phyloP scores from a whole-genome alignment of 53 echinoderm and acorn worm species.

The Echinometra lucunter region DNA sequence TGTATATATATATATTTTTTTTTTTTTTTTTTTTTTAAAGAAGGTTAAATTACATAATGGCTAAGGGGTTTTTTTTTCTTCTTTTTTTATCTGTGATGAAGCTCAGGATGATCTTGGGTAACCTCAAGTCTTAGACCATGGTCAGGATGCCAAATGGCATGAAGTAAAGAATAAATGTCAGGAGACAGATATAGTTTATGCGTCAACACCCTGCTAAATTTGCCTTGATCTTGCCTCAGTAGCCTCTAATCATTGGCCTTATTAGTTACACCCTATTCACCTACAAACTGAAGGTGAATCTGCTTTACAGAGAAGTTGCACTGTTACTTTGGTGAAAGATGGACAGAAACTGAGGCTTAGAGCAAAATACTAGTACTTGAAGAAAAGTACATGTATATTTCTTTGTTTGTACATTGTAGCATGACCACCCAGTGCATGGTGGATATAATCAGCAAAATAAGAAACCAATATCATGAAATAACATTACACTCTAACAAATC shows the following conservation, averaged over 20 bases:
- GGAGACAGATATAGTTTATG: constrained; percentile 23
- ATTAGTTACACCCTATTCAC: not conserved
- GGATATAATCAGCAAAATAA: not conserved
- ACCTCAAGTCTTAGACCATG: not conserved
- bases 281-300: not conserved
- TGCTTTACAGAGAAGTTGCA: not conserved
- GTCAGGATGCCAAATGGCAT: constrained; percentile 9
- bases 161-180: constrained; percentile 24
- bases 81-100: no score
- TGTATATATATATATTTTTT: no score
- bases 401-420: not conserved
- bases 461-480: not conserved
- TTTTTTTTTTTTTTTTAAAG: no score
- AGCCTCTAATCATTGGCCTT: not conserved
- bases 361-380: not conserved
- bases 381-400: not conserved
- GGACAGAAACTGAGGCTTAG: no score
- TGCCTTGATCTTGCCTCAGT: not conserved
- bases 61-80: no score
- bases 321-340: not conserved
- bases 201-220: constrained; percentile 27
- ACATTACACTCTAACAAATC: not conserved
- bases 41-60: no score
- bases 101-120: not conserved
- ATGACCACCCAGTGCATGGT: not conserved